These are phyloP conservation scores for Eurosta solidaginis DNA, from an alignment of 1,140 invertebrate species.

Conservation along the genomic window DNA sequence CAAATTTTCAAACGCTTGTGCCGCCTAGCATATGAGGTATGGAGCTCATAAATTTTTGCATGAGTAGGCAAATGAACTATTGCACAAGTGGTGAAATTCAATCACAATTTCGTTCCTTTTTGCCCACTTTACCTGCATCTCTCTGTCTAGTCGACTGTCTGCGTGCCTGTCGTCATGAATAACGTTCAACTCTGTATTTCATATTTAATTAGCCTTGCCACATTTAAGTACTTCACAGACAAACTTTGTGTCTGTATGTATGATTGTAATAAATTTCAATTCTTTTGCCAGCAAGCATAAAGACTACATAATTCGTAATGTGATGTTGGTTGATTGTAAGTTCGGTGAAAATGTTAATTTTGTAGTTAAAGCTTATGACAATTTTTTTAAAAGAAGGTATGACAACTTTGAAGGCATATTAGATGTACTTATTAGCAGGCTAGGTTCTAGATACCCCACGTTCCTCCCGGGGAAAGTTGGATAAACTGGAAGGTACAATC, in stretches of 20 bases:
- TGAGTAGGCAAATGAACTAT: neutral
- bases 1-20: too few species aligned
- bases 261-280: neutral
- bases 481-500: too few species aligned
- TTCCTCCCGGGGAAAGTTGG: too few species aligned
- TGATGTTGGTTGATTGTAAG: too few species aligned
- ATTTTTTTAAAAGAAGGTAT: neutral
- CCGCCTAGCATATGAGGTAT: neutral
- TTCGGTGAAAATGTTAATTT: neutral
- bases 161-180: neutral
- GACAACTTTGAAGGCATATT: too few species aligned
- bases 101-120: neutral
- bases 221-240: neutral
- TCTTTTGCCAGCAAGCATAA: neutral
- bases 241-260: neutral
- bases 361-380: neutral
- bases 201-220: constrained; percentile 3
- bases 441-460: too few species aligned
- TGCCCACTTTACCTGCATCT: neutral
- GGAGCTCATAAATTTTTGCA: neutral
- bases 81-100: too few species aligned
- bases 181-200: neutral
- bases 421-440: too few species aligned
- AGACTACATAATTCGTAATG: neutral
- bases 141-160: neutral